These are phyloP conservation scores for Rhinatrema bivittatum DNA, from an alignment of 2,797 vertebrate genomes.

Conservation along the genomic window DNA sequence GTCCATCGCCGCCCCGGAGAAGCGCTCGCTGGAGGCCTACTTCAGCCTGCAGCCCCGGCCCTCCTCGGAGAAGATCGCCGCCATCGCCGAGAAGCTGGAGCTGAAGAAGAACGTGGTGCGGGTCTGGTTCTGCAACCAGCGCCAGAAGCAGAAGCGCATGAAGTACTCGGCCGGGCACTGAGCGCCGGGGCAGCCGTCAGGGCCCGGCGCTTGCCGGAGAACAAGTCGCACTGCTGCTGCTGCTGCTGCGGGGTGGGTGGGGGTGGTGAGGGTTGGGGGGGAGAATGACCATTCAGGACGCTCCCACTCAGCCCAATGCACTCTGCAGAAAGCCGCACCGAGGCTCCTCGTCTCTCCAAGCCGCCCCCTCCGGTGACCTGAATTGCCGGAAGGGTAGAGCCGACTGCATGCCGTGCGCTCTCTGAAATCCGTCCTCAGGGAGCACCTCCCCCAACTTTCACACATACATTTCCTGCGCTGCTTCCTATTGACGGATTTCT, in stretches of 20 bases:
- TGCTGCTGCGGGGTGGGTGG: neutral
- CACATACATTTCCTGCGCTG: too few relatives aligned
- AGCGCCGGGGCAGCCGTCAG: neutral
- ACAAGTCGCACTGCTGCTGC: neutral
- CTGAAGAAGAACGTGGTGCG: slow-evolving; percentile 91
- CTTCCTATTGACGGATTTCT: too few relatives aligned
- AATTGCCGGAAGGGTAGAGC: neutral
- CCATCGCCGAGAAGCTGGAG: slow-evolving; percentile 86
- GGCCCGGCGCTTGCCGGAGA: too few relatives aligned
- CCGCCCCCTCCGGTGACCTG: neutral
- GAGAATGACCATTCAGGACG: slow-evolving; percentile 44
- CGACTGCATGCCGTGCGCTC: neutral
- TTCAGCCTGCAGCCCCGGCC: slow-evolving; percentile 89
- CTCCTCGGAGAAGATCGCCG: slow-evolving; percentile 85
- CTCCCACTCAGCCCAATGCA: too few relatives aligned
- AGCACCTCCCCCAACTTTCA: too few relatives aligned
- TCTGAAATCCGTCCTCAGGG: neutral
- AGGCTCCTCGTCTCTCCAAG: neutral
- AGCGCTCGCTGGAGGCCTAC: slow-evolving; percentile 86
- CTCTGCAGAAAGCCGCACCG: too few relatives aligned
- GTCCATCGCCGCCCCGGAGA: slow-evolving; percentile 87
- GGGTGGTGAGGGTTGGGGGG: too few relatives aligned
- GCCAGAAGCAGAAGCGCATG: slow-evolving; percentile 92
- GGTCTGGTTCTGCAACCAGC: slow-evolving; percentile 91
- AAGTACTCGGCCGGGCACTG: slow-evolving; percentile 85